phyloP scores from a whole-genome alignment of 2,888 invertebrate species.

The Carterocephalus palaemon region DNA sequence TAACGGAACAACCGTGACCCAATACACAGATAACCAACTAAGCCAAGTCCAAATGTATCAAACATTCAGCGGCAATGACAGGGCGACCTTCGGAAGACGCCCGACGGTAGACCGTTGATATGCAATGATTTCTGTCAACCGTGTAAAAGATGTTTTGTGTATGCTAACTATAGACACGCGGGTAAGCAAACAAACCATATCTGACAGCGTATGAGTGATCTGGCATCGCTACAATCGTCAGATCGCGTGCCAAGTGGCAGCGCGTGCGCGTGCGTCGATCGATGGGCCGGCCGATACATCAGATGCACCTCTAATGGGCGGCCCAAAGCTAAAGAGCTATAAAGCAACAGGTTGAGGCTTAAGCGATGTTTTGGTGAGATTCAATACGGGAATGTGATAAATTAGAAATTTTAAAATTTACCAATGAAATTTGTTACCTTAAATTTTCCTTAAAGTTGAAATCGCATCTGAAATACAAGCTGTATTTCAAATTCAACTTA shows the following conservation, averaged over 20 bases:
- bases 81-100: constrained; percentile 1
- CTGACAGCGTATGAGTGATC: constrained; percentile 38
- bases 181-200: constrained; percentile 24
- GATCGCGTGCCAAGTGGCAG: constrained; percentile 48
- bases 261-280: constrained; percentile 31
- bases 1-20: not conserved
- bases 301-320: constrained; percentile 3
- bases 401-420: too few species aligned
- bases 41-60: not conserved
- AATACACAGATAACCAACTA: not conserved
- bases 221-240: constrained; percentile 39
- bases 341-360: constrained; percentile 5
- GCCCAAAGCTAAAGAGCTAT: not conserved
- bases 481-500: too few species aligned
- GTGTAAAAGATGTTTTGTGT: constrained; percentile 17
- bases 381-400: not conserved
- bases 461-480: too few species aligned
- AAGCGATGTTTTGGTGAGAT: not conserved
- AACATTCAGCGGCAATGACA: constrained; percentile 1
- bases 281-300: constrained; percentile 19
- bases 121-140: constrained; percentile 19
- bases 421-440: too few species aligned
- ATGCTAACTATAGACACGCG: constrained; percentile 18
- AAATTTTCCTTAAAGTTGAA: too few species aligned
- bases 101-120: not conserved